Percentiles rank a stretch among this genome's conserved stretches.
Evolutionary conservation across 2,113 vertebrate species (phyloP).

Genomic region (Pachypanchax playfairii): DNA sequence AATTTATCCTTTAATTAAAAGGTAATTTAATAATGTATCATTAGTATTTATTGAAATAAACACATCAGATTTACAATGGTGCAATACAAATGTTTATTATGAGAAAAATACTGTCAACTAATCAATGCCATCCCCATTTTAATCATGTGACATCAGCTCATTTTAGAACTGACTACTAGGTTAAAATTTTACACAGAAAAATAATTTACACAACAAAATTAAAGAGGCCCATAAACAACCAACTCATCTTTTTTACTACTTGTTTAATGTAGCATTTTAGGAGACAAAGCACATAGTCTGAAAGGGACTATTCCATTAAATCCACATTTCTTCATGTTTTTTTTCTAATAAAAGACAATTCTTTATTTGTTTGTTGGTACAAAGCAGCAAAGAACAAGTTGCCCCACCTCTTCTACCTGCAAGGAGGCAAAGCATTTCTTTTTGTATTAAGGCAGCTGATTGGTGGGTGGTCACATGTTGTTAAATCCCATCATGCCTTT

Average conservation of each 20-base stretch:
- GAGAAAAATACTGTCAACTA: slow-evolving; percentile 65
- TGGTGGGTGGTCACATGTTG: slow-evolving; percentile 89
- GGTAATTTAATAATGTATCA: no score
- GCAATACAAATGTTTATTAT: slow-evolving; percentile 69
- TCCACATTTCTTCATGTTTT: slow-evolving; percentile 8
- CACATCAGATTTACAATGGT: slow-evolving; percentile 42
- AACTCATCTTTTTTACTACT: background rate
- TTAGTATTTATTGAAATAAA: no score
- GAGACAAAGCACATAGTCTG: slow-evolving; percentile 1
- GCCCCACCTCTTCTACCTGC: slow-evolving; percentile 12
- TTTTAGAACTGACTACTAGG: slow-evolving; percentile 10
- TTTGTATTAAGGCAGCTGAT: slow-evolving; percentile 70
- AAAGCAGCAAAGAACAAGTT: slow-evolving; percentile 29
- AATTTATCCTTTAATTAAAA: no score
- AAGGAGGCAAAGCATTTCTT: slow-evolving; percentile 23
- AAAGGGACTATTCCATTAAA: slow-evolving; percentile 25
- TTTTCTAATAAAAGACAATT: slow-evolving; percentile 16
- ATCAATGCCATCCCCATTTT: slow-evolving; percentile 14
- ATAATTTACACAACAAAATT: slow-evolving; percentile 48
- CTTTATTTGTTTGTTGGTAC: background rate
- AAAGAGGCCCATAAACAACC: slow-evolving; percentile 13
- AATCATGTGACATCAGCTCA: slow-evolving; percentile 13
- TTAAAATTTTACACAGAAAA: slow-evolving; percentile 43
- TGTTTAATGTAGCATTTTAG: slow-evolving; percentile 2
- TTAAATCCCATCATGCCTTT: slow-evolving; percentile 99